Percentiles rank a stretch among this genome's conserved stretches.
phyloP scores from a whole-genome alignment of 2,888 invertebrate genomes.

The Mythimna loreyi region DNA sequence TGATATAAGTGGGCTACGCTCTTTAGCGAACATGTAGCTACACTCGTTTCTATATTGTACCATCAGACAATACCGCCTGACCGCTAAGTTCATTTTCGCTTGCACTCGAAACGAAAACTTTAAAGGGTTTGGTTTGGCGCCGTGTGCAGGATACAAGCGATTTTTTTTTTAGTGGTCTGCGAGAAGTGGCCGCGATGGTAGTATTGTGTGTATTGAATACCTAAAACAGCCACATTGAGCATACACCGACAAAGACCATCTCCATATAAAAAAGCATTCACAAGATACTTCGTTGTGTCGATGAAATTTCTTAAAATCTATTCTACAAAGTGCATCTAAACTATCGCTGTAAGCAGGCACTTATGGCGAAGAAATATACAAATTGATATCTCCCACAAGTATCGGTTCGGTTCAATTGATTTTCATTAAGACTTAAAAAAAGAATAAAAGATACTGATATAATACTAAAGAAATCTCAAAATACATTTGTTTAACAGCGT shows the following conservation, averaged over 20 bases:
- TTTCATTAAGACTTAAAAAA: slow-evolving; percentile 29
- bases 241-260: slow-evolving; percentile 9
- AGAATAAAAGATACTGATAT: slow-evolving; percentile 63
- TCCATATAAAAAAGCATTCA: slow-evolving; percentile 46
- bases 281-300: slow-evolving; percentile 66
- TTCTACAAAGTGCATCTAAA: slow-evolving; percentile 62
- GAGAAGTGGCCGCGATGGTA: too few relatives aligned
- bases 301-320: slow-evolving; percentile 63
- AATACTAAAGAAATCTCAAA: slow-evolving; percentile 69
- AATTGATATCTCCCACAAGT: slow-evolving; percentile 56
- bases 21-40: slow-evolving; percentile 19
- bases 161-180: too few relatives aligned
- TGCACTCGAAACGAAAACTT: too few relatives aligned
- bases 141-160: too few relatives aligned
- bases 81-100: too few relatives aligned
- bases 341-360: slow-evolving; percentile 79
- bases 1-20: slow-evolving; percentile 48
- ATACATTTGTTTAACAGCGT: slow-evolving; percentile 55
- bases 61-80: too few relatives aligned
- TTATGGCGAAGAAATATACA: slow-evolving; percentile 72
- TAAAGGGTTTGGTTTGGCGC: too few relatives aligned
- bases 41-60: slow-evolving; percentile 26
- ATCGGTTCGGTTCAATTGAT: slow-evolving; percentile 26
- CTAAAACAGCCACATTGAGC: too few relatives aligned
- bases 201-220: slow-evolving; percentile 16